Evolutionary conservation across 2,797 vertebrate genomes (phyloP), one percentile per base, ranked within the genome.

Genomic region (Lagodon rhomboides): DNA sequence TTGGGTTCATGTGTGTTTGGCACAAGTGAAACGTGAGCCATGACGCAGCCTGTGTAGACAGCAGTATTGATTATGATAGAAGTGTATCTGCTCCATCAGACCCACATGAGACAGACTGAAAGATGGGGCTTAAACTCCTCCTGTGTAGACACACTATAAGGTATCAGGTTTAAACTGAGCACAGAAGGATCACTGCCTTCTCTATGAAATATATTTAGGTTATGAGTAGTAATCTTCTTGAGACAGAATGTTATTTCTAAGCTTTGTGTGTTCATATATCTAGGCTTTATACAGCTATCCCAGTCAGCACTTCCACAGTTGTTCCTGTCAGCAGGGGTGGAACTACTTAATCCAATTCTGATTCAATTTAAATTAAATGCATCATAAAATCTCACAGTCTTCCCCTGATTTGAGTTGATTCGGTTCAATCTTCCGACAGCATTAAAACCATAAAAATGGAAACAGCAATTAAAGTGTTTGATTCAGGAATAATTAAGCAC

Each of bases 291-390:
- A 15, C 34, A 34, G 17, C 27, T 27, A 23, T 0, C 55, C 1
- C 15, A 20, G 0, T 0, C 47, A 34, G 15, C 18, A 50, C 20
- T 51, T 60, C 34, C 46, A 30, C 75, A 15, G 3, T 49, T 54
- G 30, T 50, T 79, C 34, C 62, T 41, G 55, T 68, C 68, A 73
- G 73, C 76, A 68, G 73, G 64, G 54, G 34, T 43, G 22, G 16
- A 49, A 68, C 75, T 61, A 23, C 47, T 51, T 74, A 60, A 84
- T 79, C 66, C 73, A 68, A 22, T 68, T 71, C 7, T 30, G 11
- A 72, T 80, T 75, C 15, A 46, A 34, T 82, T 79, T 67, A 44
- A 80, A 75, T 73, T 11, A 50, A 73, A 76, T 12, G 55, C 78
- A 67, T 87, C 80, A 43, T 47, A 62, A 75, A 66, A 58, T 73